These are phyloP conservation scores for Saguinus midas DNA, from an alignment of 2,113 vertebrate species.

Conservation along the genomic window DNA sequence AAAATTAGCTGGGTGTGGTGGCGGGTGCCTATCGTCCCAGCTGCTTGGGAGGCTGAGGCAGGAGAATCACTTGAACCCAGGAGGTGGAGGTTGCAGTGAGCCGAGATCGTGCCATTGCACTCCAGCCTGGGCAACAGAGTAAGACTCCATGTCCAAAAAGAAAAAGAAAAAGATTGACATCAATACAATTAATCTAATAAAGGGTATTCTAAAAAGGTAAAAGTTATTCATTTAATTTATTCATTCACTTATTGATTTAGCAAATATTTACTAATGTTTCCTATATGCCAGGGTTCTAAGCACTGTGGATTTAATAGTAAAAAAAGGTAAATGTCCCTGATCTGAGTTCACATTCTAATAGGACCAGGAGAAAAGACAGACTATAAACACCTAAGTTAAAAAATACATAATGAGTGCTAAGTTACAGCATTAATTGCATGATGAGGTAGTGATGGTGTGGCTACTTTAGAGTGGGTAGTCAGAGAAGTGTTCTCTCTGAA, in stretches of 20 bases:
- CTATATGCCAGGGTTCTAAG: not conserved
- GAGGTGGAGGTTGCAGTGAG: no score
- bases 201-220: not conserved
- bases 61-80: no score
- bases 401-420: not conserved
- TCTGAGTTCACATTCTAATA: not conserved
- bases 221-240: not conserved
- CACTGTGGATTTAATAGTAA: slow-evolving; percentile 15
- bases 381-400: slow-evolving; percentile 26
- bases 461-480: not conserved
- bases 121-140: no score
- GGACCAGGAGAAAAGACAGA: not conserved
- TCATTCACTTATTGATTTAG: not conserved
- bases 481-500: not conserved
- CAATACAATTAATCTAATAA: not conserved
- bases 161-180: slow-evolving; percentile 20
- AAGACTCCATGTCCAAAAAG: no score
- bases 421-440: not conserved
- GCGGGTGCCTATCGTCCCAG: no score
- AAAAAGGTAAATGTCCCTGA: not conserved
- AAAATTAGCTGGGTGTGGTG: no score
- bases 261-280: slow-evolving; percentile 30
- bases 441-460: not conserved
- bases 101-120: no score
- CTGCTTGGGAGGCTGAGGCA: no score